Evolutionary conservation across 2,888 invertebrate genomes (phyloP).

Genomic region (Prosopocoilus inquinatus): DNA sequence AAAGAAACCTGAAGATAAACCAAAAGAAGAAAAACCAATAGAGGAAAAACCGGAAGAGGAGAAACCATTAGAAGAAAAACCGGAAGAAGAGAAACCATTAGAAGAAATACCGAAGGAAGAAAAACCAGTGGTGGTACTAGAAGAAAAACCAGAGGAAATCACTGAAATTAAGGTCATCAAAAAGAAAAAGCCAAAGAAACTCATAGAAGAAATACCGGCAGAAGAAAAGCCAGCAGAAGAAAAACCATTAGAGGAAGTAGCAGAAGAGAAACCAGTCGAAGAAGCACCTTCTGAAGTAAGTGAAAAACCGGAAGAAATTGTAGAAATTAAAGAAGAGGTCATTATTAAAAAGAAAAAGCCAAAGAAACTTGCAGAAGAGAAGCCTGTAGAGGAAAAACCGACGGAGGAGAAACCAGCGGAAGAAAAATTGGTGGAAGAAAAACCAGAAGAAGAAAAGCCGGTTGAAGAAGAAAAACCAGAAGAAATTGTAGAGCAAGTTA

Average conservation of each 20-base stretch:
- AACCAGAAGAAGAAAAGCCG: constrained; percentile 43
- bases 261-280: constrained; percentile 25
- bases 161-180: constrained; percentile 30
- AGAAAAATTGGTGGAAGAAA: constrained; percentile 44
- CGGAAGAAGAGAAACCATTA: constrained; percentile 27
- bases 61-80: constrained; percentile 28
- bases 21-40: constrained; percentile 26
- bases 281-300: background rate
- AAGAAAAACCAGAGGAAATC: constrained; percentile 26
- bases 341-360: constrained; percentile 34
- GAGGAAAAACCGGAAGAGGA: constrained; percentile 27
- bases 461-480: constrained; percentile 34
- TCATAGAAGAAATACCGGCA: constrained; percentile 28
- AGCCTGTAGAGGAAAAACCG: constrained; percentile 20
- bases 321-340: constrained; percentile 36
- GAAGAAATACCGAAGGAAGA: constrained; percentile 4
- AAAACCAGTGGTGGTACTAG: constrained; percentile 8
- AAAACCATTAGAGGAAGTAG: constrained; percentile 14
- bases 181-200: constrained; percentile 43
- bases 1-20: constrained; percentile 35
- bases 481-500: constrained; percentile 39
- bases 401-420: constrained; percentile 33
- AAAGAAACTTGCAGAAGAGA: constrained; percentile 30
- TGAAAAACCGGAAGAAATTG: constrained; percentile 21
- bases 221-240: constrained; percentile 31